Evolutionary conservation across 2,888 invertebrate genomes (phyloP).

Genomic region (Ceratothoa steindachneri): DNA sequence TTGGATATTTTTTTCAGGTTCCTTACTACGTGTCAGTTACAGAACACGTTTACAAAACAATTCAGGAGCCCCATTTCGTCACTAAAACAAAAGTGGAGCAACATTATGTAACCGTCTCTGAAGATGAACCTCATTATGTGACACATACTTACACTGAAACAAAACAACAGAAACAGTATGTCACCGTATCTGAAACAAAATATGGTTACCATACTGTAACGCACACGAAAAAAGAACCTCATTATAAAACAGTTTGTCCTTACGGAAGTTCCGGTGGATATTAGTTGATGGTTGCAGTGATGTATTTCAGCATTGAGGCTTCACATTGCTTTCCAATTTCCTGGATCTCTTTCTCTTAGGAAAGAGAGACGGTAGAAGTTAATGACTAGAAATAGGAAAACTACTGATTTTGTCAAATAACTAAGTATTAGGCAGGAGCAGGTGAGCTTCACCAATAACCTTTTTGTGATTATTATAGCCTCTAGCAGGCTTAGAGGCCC

Average conservation of each 20-base stretch:
- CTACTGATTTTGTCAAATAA: too few species aligned
- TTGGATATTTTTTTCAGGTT: conserved; percentile 27
- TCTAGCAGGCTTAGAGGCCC: too few species aligned
- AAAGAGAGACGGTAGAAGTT: too few species aligned
- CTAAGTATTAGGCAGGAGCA: too few species aligned
- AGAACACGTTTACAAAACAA: conserved; percentile 41
- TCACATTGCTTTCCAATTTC: too few species aligned
- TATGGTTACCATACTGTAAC: conserved; percentile 46
- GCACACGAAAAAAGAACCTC: conserved; percentile 31
- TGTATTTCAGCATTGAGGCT: too few species aligned
- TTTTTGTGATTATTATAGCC: too few species aligned
- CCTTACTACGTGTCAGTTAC: conserved; percentile 45
- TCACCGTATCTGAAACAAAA: conserved; percentile 46
- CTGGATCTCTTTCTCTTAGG: too few species aligned
- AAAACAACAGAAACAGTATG: conserved; percentile 33
- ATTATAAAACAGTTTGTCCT: conserved; percentile 46
- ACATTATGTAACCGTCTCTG: conserved; percentile 42
- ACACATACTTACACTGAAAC: conserved; percentile 43
- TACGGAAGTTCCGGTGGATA: conserved; percentile 17
- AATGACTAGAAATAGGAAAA: too few species aligned
- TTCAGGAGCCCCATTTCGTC: conserved; percentile 44
- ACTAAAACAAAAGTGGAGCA: conserved; percentile 46
- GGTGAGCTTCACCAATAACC: too few species aligned
- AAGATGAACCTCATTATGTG: conserved; percentile 46
- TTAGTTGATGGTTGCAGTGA: too few species aligned